Conservation (phyloP, 2,113 vertebrate genomes). For the Leptosomus discolor region DNA sequence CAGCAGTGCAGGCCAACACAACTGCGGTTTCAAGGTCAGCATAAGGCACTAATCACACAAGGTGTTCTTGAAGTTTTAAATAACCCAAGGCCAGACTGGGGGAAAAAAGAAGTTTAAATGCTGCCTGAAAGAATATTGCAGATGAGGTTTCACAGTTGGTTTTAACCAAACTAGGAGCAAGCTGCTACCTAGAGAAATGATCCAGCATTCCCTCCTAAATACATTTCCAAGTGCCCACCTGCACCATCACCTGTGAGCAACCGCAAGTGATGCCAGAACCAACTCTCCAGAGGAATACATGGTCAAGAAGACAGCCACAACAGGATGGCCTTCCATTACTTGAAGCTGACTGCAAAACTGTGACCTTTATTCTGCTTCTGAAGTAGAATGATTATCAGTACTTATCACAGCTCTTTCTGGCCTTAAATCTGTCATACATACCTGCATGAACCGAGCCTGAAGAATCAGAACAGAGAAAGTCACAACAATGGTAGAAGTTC, state of each 20-base stretch:
- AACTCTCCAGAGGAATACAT: neutral
- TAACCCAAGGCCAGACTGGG: neutral
- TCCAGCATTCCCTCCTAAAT: neutral
- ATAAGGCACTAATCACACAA: neutral
- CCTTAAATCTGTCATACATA: neutral
- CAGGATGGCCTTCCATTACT: neutral
- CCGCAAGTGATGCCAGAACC: neutral
- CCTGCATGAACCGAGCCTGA: neutral
- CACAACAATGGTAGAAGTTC: neutral
- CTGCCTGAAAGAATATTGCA: neutral
- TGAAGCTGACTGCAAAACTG: neutral
- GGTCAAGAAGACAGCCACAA: neutral
- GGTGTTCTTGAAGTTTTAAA: neutral
- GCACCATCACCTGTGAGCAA: neutral
- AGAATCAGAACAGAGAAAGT: neutral
- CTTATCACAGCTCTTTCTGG: neutral
- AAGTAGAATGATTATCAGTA: fast-evolving
- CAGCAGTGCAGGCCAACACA: neutral
- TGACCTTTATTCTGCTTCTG: neutral
- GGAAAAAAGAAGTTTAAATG: neutral
- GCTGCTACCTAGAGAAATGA: neutral
- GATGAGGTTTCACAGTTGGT: neutral
- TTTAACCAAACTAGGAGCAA: neutral
- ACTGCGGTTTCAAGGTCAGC: neutral
- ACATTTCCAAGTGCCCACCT: neutral